These are phyloP conservation scores for Tetanocera ferruginea DNA, from an alignment of 2,888 invertebrate genomes.

Conservation along the genomic window DNA sequence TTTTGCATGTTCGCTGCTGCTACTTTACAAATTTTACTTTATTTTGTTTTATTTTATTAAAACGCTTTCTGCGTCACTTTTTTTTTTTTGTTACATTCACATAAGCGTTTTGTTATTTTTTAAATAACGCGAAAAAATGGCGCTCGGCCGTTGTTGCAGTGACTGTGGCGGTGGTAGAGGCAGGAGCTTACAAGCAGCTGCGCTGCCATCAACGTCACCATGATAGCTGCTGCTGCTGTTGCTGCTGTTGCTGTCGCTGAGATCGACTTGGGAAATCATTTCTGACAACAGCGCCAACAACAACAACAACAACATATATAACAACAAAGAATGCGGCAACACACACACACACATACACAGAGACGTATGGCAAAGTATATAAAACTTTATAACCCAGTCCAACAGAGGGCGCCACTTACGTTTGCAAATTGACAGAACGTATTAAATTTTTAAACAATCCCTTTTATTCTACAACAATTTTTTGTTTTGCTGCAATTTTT, in stretches of 20 bases:
- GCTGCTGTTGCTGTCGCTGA: not conserved
- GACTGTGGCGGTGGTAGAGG: not conserved
- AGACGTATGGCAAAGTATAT: not conserved
- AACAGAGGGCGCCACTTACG: slow-evolving; percentile 58
- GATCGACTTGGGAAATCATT: slow-evolving; percentile 20
- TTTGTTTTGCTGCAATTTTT: not conserved
- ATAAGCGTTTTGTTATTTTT: slow-evolving; percentile 1
- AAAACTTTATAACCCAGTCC: not conserved
- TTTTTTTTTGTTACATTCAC: not conserved
- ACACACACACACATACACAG: not conserved
- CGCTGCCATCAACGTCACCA: not conserved
- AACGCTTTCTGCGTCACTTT: not conserved
- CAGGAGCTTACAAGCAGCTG: not conserved
- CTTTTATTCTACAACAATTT: not conserved
- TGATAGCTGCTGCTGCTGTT: not conserved
- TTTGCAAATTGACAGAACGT: slow-evolving; percentile 56
- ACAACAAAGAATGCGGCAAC: not conserved
- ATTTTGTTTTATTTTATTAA: not conserved
- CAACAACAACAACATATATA: not conserved
- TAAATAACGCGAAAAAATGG: slow-evolving; percentile 13
- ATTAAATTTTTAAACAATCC: slow-evolving; percentile 17
- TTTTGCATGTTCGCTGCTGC: not conserved
- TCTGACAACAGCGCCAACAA: not conserved
- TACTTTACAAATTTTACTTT: not conserved
- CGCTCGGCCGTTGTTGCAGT: not conserved